Conservation (phyloP, 1,140 invertebrate species). For the Antheraea mylitta region DNA sequence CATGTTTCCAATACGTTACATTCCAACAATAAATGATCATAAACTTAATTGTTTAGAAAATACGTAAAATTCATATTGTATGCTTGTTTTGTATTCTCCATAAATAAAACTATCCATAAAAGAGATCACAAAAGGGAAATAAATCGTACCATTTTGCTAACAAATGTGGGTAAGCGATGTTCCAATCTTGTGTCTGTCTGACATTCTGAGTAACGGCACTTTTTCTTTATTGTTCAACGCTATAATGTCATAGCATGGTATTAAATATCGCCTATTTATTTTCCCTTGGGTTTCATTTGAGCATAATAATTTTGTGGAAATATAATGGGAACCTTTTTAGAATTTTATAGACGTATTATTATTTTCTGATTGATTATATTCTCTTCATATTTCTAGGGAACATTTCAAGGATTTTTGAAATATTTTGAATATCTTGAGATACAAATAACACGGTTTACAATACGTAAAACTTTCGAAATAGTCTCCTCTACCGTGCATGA, state of each 20-base stretch:
- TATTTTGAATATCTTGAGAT: neutral
- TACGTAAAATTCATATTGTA: constrained; percentile 16
- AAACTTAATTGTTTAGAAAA: constrained; percentile 9
- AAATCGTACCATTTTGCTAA: constrained; percentile 38
- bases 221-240: constrained; percentile 24
- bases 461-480: no score
- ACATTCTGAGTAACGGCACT: constrained; percentile 23
- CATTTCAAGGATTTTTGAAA: neutral
- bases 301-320: constrained; percentile 11
- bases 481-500: no score
- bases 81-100: constrained; percentile 24
- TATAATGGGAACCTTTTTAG: neutral
- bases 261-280: constrained; percentile 20
- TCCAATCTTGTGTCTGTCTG: constrained; percentile 36
- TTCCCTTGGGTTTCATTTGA: constrained; percentile 7
- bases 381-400: neutral
- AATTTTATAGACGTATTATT: neutral
- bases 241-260: constrained; percentile 22
- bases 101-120: constrained; percentile 32
- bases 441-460: neutral
- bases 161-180: constrained; percentile 35
- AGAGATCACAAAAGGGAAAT: constrained; percentile 34
- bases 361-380: neutral
- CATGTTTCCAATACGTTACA: neutral
- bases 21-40: neutral